Base-by-base conservation (phyloP, 2,113 vertebrate genomes). In the Cyanistes caeruleus region DNA sequence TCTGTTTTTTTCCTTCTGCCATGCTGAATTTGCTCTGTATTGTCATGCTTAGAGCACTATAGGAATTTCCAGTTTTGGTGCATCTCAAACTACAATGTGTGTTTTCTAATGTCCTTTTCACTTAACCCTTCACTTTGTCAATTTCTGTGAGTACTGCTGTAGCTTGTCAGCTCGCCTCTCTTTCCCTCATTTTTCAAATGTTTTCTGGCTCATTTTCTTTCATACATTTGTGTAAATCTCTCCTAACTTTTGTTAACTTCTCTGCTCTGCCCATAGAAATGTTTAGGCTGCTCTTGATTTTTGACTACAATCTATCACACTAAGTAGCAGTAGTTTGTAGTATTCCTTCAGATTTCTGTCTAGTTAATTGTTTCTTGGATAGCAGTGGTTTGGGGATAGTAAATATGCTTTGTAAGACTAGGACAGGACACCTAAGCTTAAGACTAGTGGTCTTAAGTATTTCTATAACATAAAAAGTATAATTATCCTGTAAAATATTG, bases 71-170 rank as follows among this genome's bases (percentile, higher is more conserved):
- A 11, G 58, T 69, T 72, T 30, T 68, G 56, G 41, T 3, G 0
- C 33, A 48, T n/a, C 53, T 76, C 33, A 25, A 59, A 77, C 21
- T 24, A 21, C 0, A 0, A 23, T 33, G 10, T 49, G 51, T 56
- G 16, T 64, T 60, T 65, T 56, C 22, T 70, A 53, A 48, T 31
- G 4, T 13, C 13, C 2, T 83, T 80, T 73, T 79, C 37, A 13
- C 21, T 64, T 63, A 44, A 19, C 24, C 22, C 43, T 39, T 39
- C 37, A 39, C 37, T 39, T 39, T 10, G 33, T 60, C 46, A 46
- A 15, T 75, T 63, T 25, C 18, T 75, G 25, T n/a, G 41, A 63
- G 31, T 31, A 18, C 58, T 44, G 15, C 23, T 33, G 46, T 31
- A 46, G 15, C 27, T 90, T 60, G 17, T n/a, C 37, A 51, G 46